Base-by-base conservation (phyloP, 2,113 vertebrate genomes). In the Brachypteracias leptosomus region DNA sequence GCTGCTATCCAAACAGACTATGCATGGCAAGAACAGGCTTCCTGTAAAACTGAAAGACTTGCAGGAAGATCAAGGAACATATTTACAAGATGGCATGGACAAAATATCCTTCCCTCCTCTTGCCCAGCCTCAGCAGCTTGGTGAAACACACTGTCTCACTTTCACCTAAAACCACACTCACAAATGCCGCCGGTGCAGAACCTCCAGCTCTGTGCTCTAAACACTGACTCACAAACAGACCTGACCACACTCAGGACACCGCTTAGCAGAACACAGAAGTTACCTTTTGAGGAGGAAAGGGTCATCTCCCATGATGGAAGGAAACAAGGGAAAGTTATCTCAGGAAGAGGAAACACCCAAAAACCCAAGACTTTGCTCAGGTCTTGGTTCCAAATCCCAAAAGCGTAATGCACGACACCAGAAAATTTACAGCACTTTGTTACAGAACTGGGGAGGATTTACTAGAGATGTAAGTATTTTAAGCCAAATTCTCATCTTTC, bases 51-150 rank as follows among this genome's bases (percentile, higher is more conserved):
- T 70, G 71, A 40, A 90, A 90, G 55, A 77, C 72, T 86, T 77
- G 59, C 90, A 90, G 85, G 74, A 91, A 84, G 55, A 88, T 78
- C 77, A 86, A 93, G 85, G 76, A 96, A 92, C 66, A 7, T 44
- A 86, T 92, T 93, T 95, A 94, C 90, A 94, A 87, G 90, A 96
- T 66, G 70, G 83, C 57, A 93, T 24, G 40, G 92, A 79, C 75
- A 94, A 96, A 93, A 52, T 58, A 66, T 42, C 47, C 42, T 54
- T 72, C 57, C 79, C 54, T 79, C 22, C 31, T 90, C 73, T 86
- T 89, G 76, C 92, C 68, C 78, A 86, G 85, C n/a, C 88, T 95
- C 83, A 90, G 80, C 49, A 94, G 73, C 67, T 54, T 35, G 42
- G 71, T 91, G 59, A 91, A 88, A 86, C 71, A 84, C 46, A 77